These are phyloP conservation scores for Podargus strigoides DNA, from an alignment of 2,797 vertebrate genomes.

Conservation along the genomic window DNA sequence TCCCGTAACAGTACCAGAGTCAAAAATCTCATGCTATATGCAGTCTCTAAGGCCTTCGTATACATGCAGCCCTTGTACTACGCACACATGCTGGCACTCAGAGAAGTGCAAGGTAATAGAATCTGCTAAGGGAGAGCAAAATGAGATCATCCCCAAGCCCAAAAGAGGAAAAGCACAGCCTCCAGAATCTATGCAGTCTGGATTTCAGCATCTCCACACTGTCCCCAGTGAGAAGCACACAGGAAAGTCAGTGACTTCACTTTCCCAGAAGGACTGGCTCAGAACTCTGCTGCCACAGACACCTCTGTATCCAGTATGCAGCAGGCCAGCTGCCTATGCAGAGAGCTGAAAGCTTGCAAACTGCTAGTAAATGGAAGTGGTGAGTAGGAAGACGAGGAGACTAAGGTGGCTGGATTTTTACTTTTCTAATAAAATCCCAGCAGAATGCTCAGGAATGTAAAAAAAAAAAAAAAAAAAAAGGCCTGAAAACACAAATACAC, in stretches of 20 bases:
- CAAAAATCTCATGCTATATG: not conserved
- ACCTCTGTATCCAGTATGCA: not conserved
- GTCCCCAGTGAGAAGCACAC: not conserved
- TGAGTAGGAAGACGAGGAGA: not conserved
- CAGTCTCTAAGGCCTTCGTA: not conserved
- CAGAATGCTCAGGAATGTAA: not conserved
- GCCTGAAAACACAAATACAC: not conserved
- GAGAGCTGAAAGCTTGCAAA: not conserved
- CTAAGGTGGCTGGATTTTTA: not conserved
- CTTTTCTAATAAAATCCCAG: not conserved
- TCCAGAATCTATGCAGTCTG: accelerated
- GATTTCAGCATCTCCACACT: not conserved
- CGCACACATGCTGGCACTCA: not conserved
- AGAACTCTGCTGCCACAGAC: not conserved
- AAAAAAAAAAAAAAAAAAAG: not conserved
- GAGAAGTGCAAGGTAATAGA: not conserved
- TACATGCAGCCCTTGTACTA: not conserved
- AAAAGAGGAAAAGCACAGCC: not conserved
- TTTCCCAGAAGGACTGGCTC: not conserved
- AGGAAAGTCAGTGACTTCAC: not conserved
- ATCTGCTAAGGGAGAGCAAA: not conserved
- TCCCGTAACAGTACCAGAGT: not conserved
- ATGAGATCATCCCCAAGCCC: not conserved
- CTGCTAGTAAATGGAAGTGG: not conserved
- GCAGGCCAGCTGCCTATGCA: not conserved